Evolutionary conservation across 2,113 vertebrate genomes (phyloP), one percentile per base, ranked within the genome.

Genomic region (Thymallus thymallus): DNA sequence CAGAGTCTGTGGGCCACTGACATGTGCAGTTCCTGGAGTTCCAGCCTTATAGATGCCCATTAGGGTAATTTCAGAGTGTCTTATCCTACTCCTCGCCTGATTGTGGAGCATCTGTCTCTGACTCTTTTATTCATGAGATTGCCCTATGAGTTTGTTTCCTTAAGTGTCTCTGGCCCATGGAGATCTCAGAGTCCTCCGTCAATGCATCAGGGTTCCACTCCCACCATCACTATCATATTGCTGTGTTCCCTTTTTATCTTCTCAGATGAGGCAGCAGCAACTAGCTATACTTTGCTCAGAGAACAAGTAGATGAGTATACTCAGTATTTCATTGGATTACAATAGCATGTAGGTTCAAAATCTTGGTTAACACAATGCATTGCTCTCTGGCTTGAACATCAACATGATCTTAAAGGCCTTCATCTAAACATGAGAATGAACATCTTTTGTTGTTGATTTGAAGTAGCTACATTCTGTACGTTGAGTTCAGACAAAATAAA

Each of bases 121-220:
- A n/a, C 58, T 66, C 32, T 69, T 71, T 65, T 64, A 76, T 76
- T 79, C 67, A 74, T 74, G 75, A 80, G 24, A 73, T 30, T 18
- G 16, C 63, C 35, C 55, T 56, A 6, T 56, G 55, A 56, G 56
- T n/a, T n/a, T n/a, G n/a, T n/a, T n/a, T n/a, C n/a, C n/a, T n/a
- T n/a, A 16, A 20, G 1, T 2, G 1, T 55, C 51, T 55, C 51
- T 1, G 18, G 51, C 51, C 51, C 51, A 18, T 55, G 18, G 51
- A 55, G 51, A 45, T 45, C 41, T 45, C 26, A 26, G 41, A 45
- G 9, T 45, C 41, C 41, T 45, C 41, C 41, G 12, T 45, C 48
- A 14, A 18, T 51, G 48, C 48, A 18, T 18, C 48, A 18, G 48
- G 48, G 16, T 51, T 51, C 48, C 14, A 51, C 48, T 51, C 48